Base-by-base conservation (phyloP, 1,140 invertebrate genomes). In the Leptinotarsa texana region DNA sequence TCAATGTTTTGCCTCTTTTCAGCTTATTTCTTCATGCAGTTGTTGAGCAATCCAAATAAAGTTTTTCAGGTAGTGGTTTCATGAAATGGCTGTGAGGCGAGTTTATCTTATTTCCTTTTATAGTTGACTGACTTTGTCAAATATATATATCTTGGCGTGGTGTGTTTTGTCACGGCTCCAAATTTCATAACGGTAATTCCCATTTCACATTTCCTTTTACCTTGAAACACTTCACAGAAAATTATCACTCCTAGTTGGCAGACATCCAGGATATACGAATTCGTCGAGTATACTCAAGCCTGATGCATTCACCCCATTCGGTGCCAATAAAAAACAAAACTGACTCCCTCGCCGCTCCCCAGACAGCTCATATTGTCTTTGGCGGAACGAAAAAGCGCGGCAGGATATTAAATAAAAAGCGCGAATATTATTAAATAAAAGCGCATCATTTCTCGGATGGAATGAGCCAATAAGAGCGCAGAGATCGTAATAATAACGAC, bases 391-490 rank as follows among this genome's bases (percentile, higher is more conserved):
- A 57, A 42, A 42, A 57, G 51, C 13, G n/a, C 8, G 66, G 66
- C 67, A 24, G 72, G 75, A 77, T 77, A 79, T 79, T 79, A 79
- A 79, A 78, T 78, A 78, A 76, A 73, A 78, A 63, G 72, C 72
- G 67, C 71, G 67, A 48, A 61, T 76, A 65, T 78, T 78, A 78
- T 78, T 78, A 78, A 78, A 79, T 79, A 77, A 66, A 79, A 77
- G 77, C 77, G 77, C 77, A 74, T 79, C 77, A 79, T 79, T 79
- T 72, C 71, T 73, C 51, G 77, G 77, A 77, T 79, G 76, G 76
- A 79, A 68, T 69, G 42, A 74, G 73, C 75, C 77, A 77, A 79
- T 79, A 79, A 79, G 66, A 42, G 51, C 51, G 65, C 27, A 63
- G 65, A 77, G 77, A 79, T 75, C 33, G 73, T 76, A 76, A 79